Conservation (phyloP, 2,113 vertebrate genomes). For the Aptenodytes patagonicus region DNA sequence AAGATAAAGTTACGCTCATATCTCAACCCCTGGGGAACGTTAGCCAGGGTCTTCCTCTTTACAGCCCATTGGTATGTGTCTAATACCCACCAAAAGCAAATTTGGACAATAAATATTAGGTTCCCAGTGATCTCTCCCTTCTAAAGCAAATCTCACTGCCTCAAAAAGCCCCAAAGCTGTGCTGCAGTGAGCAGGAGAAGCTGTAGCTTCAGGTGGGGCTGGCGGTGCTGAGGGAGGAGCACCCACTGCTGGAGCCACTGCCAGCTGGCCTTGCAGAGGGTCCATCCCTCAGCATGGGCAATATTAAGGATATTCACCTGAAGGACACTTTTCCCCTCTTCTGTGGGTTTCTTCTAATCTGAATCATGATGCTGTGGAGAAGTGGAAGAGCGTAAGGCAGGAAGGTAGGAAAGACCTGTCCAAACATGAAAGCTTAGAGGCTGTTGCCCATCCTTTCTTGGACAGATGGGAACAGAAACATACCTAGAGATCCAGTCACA, state of each 20-base stretch:
- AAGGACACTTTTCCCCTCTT: background rate
- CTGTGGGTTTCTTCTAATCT: background rate
- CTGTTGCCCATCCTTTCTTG: background rate
- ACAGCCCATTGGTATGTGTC: fast-evolving
- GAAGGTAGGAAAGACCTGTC: background rate
- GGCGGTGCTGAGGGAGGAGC: background rate
- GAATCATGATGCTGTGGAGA: background rate
- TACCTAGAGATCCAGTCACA: background rate
- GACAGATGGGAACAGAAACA: background rate
- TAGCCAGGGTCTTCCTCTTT: background rate
- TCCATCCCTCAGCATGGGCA: background rate
- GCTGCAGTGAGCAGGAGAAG: background rate
- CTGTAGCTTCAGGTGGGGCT: fast-evolving
- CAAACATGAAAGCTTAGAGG: background rate
- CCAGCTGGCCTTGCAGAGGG: background rate
- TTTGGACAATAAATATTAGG: background rate
- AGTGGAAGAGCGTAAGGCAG: background rate
- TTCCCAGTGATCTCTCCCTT: background rate
- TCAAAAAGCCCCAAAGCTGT: background rate
- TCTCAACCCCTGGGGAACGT: background rate
- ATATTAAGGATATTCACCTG: background rate
- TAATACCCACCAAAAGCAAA: background rate
- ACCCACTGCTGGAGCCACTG: background rate
- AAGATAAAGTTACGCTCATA: background rate
- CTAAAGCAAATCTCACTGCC: background rate